These are phyloP conservation scores for Salmo trutta DNA, from an alignment of 2,797 vertebrate species.

Conservation along the genomic window DNA sequence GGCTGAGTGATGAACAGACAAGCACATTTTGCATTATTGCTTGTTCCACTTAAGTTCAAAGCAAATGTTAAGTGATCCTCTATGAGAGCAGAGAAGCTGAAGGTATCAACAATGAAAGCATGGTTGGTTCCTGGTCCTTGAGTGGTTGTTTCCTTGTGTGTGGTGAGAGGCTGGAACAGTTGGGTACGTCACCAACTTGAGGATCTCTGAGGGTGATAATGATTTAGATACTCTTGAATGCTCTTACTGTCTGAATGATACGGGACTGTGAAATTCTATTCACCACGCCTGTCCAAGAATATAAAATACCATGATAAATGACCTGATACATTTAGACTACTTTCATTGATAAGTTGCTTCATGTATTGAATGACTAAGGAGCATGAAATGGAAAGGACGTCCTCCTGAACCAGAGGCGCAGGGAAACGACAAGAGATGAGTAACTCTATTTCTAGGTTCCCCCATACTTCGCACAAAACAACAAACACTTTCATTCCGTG, in stretches of 20 bases:
- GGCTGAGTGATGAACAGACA: background rate
- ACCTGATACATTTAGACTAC: background rate
- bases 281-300: background rate
- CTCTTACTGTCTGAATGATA: background rate
- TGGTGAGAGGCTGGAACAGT: background rate
- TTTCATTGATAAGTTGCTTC: background rate
- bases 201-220: background rate
- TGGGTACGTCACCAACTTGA: background rate
- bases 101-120: background rate
- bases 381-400: background rate
- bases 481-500: constrained; percentile 45
- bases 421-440: background rate
- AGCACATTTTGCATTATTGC: background rate
- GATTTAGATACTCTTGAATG: background rate
- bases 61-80: background rate
- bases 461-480: constrained; percentile 52
- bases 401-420: background rate
- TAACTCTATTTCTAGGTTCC: constrained; percentile 39
- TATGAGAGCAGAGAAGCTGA: background rate
- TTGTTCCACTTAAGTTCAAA: background rate
- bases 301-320: background rate
- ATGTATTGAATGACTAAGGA: background rate
- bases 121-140: background rate
- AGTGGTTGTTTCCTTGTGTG: background rate
- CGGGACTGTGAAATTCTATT: background rate